Percentiles rank a stretch among this genome's conserved stretches.
Evolutionary conservation across 2,113 vertebrate species (phyloP).

Genomic region (Nyctibius bracteatus): DNA sequence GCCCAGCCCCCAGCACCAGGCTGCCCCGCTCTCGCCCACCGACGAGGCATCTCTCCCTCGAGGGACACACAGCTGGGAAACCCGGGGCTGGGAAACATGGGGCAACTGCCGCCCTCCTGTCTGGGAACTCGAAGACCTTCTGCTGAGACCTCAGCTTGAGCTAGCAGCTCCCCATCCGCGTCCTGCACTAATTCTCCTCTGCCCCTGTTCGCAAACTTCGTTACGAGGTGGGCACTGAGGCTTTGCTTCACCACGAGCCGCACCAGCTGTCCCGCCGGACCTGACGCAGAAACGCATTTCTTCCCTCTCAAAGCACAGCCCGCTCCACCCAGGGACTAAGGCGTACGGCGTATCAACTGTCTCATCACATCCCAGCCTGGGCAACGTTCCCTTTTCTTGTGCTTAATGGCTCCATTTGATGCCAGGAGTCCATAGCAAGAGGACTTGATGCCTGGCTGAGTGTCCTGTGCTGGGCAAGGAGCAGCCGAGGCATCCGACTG

Average conservation of each 20-base stretch:
- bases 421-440: not conserved
- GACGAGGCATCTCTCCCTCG: not conserved
- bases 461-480: not conserved
- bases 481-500: not conserved
- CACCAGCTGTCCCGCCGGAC: not conserved
- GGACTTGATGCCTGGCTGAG: not conserved
- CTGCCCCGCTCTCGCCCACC: rapidly evolving
- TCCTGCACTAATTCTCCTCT: not conserved
- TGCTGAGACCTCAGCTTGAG: not conserved
- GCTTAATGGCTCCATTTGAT: slow-evolving; percentile 15
- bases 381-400: not conserved
- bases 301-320: not conserved
- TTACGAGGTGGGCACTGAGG: not conserved
- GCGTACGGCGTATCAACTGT: not conserved
- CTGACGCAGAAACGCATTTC: not conserved
- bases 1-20: not conserved
- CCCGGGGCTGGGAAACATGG: not conserved
- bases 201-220: not conserved
- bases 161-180: not conserved
- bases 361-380: not conserved
- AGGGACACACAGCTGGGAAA: not conserved
- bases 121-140: not conserved
- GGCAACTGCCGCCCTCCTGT: not conserved
- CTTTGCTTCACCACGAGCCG: not conserved
- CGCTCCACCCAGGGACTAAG: not conserved